These are phyloP conservation scores for Trissolcus japonicus DNA, from an alignment of 2,888 invertebrate species.

Conservation along the genomic window DNA sequence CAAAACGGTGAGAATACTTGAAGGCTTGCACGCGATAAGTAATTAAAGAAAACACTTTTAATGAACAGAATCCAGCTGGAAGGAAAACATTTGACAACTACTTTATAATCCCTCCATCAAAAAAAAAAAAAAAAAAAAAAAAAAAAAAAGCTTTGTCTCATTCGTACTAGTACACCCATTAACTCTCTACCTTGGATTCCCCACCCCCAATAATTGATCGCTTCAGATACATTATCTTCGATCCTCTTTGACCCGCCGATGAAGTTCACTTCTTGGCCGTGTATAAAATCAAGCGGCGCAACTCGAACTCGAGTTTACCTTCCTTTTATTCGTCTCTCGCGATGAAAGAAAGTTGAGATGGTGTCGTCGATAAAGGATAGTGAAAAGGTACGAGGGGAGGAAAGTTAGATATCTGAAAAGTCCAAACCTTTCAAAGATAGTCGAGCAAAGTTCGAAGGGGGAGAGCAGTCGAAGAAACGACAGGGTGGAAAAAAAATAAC, in stretches of 20 bases:
- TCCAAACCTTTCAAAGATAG: slow-evolving; percentile 57
- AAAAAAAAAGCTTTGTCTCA: slow-evolving; percentile 6
- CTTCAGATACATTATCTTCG: slow-evolving; percentile 48
- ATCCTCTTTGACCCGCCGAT: slow-evolving; percentile 35
- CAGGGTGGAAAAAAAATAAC: slow-evolving; percentile 46
- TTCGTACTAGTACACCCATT: slow-evolving; percentile 39
- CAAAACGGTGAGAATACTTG: no score
- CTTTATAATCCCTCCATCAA: no score
- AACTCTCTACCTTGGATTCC: slow-evolving; percentile 43
- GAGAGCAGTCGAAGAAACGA: slow-evolving; percentile 37
- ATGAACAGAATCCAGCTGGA: no score
- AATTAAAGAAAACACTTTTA: no score
- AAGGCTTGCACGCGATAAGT: no score
- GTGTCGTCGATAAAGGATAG: slow-evolving; percentile 54
- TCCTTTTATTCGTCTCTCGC: slow-evolving; percentile 48
- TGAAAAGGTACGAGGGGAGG: slow-evolving; percentile 32
- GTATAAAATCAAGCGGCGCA: slow-evolving; percentile 54
- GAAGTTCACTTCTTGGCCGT: slow-evolving; percentile 49
- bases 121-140: background rate
- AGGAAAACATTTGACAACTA: no score
- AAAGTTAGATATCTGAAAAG: slow-evolving; percentile 58
- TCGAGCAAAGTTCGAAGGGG: slow-evolving; percentile 46
- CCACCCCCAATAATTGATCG: slow-evolving; percentile 35
- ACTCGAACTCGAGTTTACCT: slow-evolving; percentile 53
- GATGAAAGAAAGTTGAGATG: slow-evolving; percentile 55